These are phyloP conservation scores for Machimus atricapillus DNA, from an alignment of 2,888 invertebrate genomes.

Conservation along the genomic window DNA sequence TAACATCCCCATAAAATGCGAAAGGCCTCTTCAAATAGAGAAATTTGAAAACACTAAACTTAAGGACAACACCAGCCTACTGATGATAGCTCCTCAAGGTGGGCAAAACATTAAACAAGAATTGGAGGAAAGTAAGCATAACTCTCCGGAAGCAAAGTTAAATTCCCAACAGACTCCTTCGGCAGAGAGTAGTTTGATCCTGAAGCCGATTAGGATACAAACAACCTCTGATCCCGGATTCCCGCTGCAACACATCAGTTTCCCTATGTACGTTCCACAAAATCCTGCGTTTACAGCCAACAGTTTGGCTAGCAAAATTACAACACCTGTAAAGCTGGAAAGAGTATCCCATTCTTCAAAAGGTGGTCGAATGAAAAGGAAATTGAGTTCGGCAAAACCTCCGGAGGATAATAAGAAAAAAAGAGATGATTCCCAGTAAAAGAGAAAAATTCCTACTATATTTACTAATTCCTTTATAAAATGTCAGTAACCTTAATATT, in stretches of 20 bases:
- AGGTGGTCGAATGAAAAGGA: neutral
- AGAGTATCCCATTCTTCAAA: neutral
- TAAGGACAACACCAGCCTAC: neutral
- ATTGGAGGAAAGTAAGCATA: conserved; percentile 1
- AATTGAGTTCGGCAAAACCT: neutral
- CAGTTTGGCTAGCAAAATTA: neutral
- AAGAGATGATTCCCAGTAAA: neutral
- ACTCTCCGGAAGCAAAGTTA: neutral
- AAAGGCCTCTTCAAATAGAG: conserved; percentile 6
- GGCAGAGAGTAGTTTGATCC: neutral
- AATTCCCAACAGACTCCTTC: neutral
- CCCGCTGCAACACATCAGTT: neutral
- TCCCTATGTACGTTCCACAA: neutral
- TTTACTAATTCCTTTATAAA: neutral
- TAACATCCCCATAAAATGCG: neutral
- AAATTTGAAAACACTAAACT: conserved; percentile 21
- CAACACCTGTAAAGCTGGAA: neutral
- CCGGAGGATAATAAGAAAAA: conserved; percentile 11
- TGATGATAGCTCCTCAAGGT: conserved; percentile 23
- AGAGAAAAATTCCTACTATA: neutral
- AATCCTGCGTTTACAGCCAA: neutral
- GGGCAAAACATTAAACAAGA: conserved; percentile 21
- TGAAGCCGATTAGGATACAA: conserved; percentile 23
- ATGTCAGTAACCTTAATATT: neutral
- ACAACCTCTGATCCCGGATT: neutral